Base-by-base conservation (phyloP, 2,113 vertebrate genomes). In the Ia io region DNA sequence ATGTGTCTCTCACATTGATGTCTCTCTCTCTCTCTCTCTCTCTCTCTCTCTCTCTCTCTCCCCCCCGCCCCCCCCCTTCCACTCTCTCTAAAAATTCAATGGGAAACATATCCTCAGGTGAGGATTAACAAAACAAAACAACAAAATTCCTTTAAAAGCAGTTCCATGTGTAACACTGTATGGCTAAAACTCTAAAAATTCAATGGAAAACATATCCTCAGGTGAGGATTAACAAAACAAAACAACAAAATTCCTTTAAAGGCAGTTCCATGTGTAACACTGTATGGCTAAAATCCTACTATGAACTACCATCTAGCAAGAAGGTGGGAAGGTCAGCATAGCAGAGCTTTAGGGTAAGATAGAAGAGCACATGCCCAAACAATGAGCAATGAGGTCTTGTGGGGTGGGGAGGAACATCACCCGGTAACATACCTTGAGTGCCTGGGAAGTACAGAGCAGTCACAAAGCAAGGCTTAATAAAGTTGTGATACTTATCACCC, bases 391-490 rank as follows among this genome's bases (percentile, higher is more conserved):
- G 16, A 84, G 80, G 49, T 51, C 20, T 32, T 10, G 32, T 2
- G 9, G 40, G 40, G 9, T 6, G 71, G n/a, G 40, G 17, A 16
- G 40, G 42, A 11, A 3, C 56, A 70, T 51, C 85, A 25, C 71
- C 63, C 63, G 67, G 77, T 79, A 85, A 74, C 53, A 40, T 44
- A 89, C 53, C n/a, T 37, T 56, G 71, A 90, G 44, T n/a, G 32
- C 40, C 73, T 25, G 9, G 65, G 51, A 95, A 93, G 51, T 30
- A 63, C 35, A 79, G 47, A 28, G 82, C 73, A 96, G 32, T 42
- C 96, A 92, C 85, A 91, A 91, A 88, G 56, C 90, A 80, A 95
- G 90, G 20, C 73, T 82, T 91, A 40, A 47, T 49, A 80, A 84
- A 35, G 51, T 23, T 40, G 0, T 40, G 84, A 86, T 49, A 73